Evolutionary conservation across 2,888 invertebrate species (phyloP).

Genomic region (Lithophane leautieri): DNA sequence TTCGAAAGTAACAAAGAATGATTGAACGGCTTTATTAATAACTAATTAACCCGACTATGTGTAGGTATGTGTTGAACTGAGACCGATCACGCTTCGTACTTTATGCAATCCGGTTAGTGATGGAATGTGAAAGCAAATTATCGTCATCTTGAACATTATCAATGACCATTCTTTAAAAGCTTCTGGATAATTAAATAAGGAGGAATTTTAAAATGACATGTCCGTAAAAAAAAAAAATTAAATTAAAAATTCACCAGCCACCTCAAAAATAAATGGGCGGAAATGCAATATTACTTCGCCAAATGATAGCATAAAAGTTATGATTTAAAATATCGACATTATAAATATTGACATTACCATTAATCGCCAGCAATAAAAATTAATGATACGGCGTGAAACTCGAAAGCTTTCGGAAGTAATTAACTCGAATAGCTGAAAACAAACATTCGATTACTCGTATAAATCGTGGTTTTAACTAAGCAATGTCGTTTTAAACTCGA

Average conservation of each 20-base stretch:
- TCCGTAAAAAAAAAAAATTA: slow-evolving; percentile 24
- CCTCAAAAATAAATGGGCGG: slow-evolving; percentile 49
- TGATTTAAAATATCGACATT: slow-evolving; percentile 42
- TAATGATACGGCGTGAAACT: slow-evolving; percentile 40
- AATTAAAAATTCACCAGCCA: slow-evolving; percentile 23
- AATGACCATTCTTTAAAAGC: slow-evolving; percentile 17
- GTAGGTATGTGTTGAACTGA: slow-evolving; percentile 57
- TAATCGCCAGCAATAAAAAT: slow-evolving; percentile 47
- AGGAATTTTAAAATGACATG: slow-evolving; percentile 23
- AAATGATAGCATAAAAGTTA: slow-evolving; percentile 49
- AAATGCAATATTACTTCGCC: slow-evolving; percentile 45
- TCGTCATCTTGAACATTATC: slow-evolving; percentile 10
- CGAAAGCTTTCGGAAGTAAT: slow-evolving; percentile 58
- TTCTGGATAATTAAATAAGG: slow-evolving; percentile 24
- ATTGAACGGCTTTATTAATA: slow-evolving; percentile 72
- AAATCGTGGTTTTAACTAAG: slow-evolving; percentile 58
- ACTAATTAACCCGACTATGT: slow-evolving; percentile 74
- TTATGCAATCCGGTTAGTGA: slow-evolving; percentile 53
- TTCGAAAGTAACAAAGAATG: slow-evolving; percentile 74
- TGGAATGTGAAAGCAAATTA: slow-evolving; percentile 62
- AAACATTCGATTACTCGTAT: slow-evolving; percentile 62
- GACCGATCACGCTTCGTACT: slow-evolving; percentile 50
- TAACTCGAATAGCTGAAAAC: slow-evolving; percentile 53
- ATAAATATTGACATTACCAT: slow-evolving; percentile 55
- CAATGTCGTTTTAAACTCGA: slow-evolving; percentile 61